A percentile compares a stretch with the other conserved stretches of the same genome.
Evolutionary conservation across 2,888 invertebrate species (phyloP).

Genomic region (Hirtodrosophila duncani): DNA sequence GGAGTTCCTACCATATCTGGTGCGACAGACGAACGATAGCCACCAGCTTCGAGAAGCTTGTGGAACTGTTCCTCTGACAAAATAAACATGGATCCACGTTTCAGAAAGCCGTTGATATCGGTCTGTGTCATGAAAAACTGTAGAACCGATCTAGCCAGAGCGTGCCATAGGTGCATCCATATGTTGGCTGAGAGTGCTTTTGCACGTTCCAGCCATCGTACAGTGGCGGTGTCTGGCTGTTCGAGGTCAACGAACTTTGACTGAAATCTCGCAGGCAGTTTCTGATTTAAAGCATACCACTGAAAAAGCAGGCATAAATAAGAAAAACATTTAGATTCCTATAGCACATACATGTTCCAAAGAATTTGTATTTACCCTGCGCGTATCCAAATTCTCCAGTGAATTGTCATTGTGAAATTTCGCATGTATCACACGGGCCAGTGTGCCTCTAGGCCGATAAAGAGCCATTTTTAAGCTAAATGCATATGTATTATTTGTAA

Average conservation of each 20-base stretch:
- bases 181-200: conserved; percentile 79
- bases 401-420: conserved; percentile 78
- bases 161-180: conserved; percentile 93
- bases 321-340: background rate
- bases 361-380: conserved; percentile 57
- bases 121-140: conserved; percentile 96
- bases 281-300: conserved; percentile 76
- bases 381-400: conserved; percentile 77
- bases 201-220: conserved; percentile 75
- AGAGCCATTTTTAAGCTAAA: conserved; percentile 67
- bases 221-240: conserved; percentile 74
- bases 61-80: conserved; percentile 90
- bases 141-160: conserved; percentile 89
- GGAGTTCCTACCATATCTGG: conserved; percentile 59
- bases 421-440: conserved; percentile 77
- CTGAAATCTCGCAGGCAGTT: conserved; percentile 73
- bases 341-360: background rate
- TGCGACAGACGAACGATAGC: conserved; percentile 64
- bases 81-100: conserved; percentile 98
- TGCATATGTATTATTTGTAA: too few species aligned
- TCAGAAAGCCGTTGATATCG: conserved; percentile 94
- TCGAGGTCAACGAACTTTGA: conserved; percentile 74
- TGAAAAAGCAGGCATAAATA: conserved; percentile 36
- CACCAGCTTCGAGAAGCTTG: conserved; percentile 70
- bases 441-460: conserved; percentile 75